Evolutionary conservation across 2,888 invertebrate species (phyloP).

Genomic region (Archaeoteleia sp.): DNA sequence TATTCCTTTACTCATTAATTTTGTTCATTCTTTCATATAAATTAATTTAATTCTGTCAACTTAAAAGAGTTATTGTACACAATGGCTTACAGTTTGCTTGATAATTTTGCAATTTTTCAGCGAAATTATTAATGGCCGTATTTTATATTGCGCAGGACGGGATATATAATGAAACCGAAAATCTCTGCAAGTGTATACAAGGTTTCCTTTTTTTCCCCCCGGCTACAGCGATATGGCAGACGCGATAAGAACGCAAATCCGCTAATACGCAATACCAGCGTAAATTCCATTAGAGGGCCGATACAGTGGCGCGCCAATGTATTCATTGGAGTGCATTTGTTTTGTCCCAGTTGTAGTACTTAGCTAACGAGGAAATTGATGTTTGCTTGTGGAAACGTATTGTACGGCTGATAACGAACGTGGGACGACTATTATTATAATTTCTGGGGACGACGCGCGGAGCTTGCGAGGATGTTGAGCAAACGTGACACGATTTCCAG

Average conservation of each 20-base stretch:
- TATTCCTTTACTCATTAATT: no score
- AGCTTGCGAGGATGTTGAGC: conserved; percentile 1
- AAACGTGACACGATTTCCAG: conserved; percentile 17
- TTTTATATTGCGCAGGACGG: no score
- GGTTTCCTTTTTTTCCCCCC: conserved; percentile 7
- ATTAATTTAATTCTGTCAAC: no score
- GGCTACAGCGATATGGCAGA: conserved; percentile 17
- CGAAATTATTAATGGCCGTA: no score
- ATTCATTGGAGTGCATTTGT: conserved; percentile 43
- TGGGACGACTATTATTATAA: conserved; percentile 48
- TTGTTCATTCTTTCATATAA: no score
- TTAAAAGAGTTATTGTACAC: no score
- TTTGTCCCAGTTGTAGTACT: conserved; percentile 48
- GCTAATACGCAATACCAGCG: conserved; percentile 35
- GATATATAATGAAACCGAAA: not conserved
- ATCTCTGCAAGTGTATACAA: not conserved
- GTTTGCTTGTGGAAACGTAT: conserved; percentile 39
- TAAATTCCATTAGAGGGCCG: conserved; percentile 43
- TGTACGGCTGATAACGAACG: conserved; percentile 50
- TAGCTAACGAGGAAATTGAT: conserved; percentile 51
- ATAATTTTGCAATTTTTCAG: no score
- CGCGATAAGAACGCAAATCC: conserved; percentile 46
- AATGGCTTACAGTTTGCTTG: no score
- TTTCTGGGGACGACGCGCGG: conserved; percentile 27
- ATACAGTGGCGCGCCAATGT: conserved; percentile 26